These are phyloP conservation scores for Aleiodes testaceus DNA, from an alignment of 2,888 invertebrate species.

Conservation along the genomic window DNA sequence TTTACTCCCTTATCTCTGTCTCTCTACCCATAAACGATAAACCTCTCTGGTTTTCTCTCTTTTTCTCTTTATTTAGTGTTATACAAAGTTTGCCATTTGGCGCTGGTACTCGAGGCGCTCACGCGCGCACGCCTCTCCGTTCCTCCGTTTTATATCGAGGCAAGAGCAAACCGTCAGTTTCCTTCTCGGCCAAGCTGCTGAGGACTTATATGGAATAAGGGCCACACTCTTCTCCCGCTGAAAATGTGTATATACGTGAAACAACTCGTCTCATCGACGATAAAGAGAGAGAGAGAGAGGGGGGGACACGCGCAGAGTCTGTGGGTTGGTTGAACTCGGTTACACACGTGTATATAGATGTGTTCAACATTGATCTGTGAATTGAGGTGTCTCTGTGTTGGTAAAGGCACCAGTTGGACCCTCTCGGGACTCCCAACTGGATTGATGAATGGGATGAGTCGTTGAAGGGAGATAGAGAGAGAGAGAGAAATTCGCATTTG, in stretches of 20 bases:
- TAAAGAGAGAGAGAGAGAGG: constrained; percentile 18
- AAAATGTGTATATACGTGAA: constrained; percentile 24
- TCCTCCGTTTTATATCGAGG: constrained; percentile 28
- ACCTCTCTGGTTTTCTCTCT: background rate
- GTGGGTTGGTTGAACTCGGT: constrained; percentile 41
- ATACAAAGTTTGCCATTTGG: constrained; percentile 21
- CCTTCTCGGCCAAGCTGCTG: constrained; percentile 51
- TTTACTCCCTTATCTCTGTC: background rate
- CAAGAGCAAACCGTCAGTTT: constrained; percentile 46
- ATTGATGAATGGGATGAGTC: constrained; percentile 50
- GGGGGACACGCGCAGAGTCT: constrained; percentile 19
- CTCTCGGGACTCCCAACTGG: constrained; percentile 10
- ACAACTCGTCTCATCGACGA: constrained; percentile 32
- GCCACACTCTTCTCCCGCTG: constrained; percentile 50
- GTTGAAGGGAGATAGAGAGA: constrained; percentile 7
- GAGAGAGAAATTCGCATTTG: constrained; percentile 4
- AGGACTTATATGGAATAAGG: constrained; percentile 62
- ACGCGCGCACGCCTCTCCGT: background rate
- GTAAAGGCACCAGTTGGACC: constrained; percentile 23
- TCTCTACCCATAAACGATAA: constrained; percentile 11
- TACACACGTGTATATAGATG: constrained; percentile 8
- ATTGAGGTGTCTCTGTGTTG: constrained; percentile 8
- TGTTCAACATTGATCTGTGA: constrained; percentile 20
- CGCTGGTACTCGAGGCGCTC: constrained; percentile 16
- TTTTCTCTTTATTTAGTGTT: constrained; percentile 4